Percentiles rank a stretch among this genome's conserved stretches.
Conservation (phyloP, 2,797 vertebrate genomes). For the Tarsius wallacei region DNA sequence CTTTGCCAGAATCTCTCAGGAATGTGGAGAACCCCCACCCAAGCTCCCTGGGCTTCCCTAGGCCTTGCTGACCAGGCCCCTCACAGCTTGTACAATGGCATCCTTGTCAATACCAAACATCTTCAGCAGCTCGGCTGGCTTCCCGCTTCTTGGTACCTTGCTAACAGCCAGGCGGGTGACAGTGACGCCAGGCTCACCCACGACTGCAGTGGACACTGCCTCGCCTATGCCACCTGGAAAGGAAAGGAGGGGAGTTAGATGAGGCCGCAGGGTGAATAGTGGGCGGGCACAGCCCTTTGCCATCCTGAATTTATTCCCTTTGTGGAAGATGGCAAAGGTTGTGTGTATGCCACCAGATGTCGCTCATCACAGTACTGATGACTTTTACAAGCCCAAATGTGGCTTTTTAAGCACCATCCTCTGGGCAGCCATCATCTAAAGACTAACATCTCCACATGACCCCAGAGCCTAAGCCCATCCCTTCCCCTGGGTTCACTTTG, state of each 20-base stretch:
- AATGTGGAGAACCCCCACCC: slow-evolving; percentile 14
- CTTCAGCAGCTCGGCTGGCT: slow-evolving; percentile 93
- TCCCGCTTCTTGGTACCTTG: slow-evolving; percentile 93
- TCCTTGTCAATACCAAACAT: slow-evolving; percentile 95
- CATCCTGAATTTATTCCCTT: background rate
- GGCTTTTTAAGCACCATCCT: background rate
- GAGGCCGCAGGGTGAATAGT: background rate
- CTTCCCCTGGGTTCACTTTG: background rate
- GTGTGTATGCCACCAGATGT: background rate
- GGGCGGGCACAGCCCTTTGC: no score
- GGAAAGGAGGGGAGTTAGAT: fast-evolving
- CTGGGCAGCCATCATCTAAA: background rate
- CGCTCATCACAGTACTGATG: background rate
- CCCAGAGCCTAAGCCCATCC: background rate
- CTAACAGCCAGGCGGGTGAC: slow-evolving; percentile 92
- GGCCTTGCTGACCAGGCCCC: slow-evolving; percentile 88
- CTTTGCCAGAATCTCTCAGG: slow-evolving; percentile 7
- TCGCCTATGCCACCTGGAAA: slow-evolving; percentile 94
- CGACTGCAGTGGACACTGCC: slow-evolving; percentile 90
- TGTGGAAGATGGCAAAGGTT: no score
- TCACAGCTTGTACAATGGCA: slow-evolving; percentile 92
- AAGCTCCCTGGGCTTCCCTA: slow-evolving; percentile 88
- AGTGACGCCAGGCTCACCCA: slow-evolving; percentile 91
- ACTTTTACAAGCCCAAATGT: background rate
- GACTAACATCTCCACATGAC: background rate